These are phyloP conservation scores for Pygoscelis adeliae DNA, from an alignment of 2,113 vertebrate genomes.

Conservation along the genomic window DNA sequence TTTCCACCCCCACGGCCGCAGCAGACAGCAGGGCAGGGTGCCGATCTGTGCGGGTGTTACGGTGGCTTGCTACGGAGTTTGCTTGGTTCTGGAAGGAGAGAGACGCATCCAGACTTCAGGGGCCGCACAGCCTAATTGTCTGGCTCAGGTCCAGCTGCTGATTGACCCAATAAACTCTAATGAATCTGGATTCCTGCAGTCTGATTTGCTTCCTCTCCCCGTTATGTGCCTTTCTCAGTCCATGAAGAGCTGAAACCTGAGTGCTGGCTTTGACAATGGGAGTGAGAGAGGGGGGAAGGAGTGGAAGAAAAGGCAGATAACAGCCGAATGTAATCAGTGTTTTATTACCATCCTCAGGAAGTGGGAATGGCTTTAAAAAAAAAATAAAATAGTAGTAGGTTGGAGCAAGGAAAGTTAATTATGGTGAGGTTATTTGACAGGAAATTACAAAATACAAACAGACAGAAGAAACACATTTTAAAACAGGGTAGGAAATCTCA, in stretches of 20 bases:
- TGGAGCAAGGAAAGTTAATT: conserved; percentile 82
- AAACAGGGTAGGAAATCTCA: conserved; percentile 77
- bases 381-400: conserved; percentile 30
- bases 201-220: conserved; percentile 68
- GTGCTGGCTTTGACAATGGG: conserved; percentile 58
- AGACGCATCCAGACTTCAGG: neutral
- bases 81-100: neutral
- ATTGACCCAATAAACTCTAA: conserved; percentile 72
- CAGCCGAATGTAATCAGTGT: conserved; percentile 79
- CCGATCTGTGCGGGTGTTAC: neutral
- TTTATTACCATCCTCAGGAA: conserved; percentile 84
- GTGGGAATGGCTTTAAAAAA: conserved; percentile 50
- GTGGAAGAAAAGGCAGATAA: conserved; percentile 71
- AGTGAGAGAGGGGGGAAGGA: conserved; percentile 6
- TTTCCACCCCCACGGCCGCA: neutral
- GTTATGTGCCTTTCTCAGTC: neutral
- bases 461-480: conserved; percentile 80
- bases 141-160: conserved; percentile 49
- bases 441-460: conserved; percentile 85
- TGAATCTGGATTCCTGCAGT: conserved; percentile 69
- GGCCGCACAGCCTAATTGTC: conserved; percentile 11
- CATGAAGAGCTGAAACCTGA: conserved; percentile 65
- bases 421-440: conserved; percentile 81
- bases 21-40: neutral
- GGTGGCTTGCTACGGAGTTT: neutral